Conservation (phyloP, 2,113 vertebrate species). For the Chauna torquata region DNA sequence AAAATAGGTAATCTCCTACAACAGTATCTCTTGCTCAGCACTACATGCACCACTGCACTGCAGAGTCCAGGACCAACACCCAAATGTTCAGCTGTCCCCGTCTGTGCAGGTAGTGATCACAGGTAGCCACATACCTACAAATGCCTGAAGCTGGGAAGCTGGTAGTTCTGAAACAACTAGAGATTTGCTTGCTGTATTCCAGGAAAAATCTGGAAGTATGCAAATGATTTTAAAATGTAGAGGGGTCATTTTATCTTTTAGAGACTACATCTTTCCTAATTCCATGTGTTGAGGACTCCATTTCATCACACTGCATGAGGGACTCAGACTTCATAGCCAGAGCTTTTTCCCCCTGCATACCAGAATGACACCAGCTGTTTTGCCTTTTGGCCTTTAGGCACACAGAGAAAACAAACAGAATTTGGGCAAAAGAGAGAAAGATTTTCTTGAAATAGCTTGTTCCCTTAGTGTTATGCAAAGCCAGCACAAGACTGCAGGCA, state of each 20-base stretch:
- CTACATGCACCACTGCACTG: rapidly evolving
- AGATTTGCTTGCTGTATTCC: rapidly evolving
- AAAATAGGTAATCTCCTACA: neutral
- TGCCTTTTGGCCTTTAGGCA: neutral
- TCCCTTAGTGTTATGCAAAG: neutral
- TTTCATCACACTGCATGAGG: neutral
- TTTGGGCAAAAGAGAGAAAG: neutral
- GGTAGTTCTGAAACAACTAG: neutral
- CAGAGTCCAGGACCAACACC: neutral
- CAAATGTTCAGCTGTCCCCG: neutral
- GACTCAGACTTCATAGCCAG: neutral
- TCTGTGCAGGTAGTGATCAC: neutral
- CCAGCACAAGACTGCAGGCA: neutral
- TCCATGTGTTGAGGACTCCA: rapidly evolving
- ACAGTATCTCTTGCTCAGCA: neutral
- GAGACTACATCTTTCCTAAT: neutral
- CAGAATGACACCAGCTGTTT: neutral
- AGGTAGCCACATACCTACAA: neutral
- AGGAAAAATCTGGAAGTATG: too few relatives aligned
- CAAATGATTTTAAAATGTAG: neutral
- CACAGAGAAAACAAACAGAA: neutral
- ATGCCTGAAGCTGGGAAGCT: neutral
- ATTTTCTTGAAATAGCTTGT: neutral
- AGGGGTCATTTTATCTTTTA: neutral
- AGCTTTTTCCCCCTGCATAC: neutral